phyloP scores from a whole-genome alignment of 92 coral and sea anemone species.

The Nematostella vectensis region DNA sequence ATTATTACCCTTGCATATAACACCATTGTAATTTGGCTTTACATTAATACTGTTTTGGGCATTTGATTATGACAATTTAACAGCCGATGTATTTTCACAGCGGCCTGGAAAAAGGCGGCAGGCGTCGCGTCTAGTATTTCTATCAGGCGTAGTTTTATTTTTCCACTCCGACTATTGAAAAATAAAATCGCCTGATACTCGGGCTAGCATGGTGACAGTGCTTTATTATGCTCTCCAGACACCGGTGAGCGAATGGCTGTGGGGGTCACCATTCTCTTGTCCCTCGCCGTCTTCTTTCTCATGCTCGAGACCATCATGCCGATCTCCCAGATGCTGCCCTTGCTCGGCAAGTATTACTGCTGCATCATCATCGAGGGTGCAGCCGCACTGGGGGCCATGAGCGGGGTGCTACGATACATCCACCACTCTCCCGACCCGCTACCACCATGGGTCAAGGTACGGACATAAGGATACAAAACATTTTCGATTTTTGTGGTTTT shows the following conservation, averaged over 20 bases:
- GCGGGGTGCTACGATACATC: slow-evolving; percentile 59
- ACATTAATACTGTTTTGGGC: no score
- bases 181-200: no score
- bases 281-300: slow-evolving; percentile 87
- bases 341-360: slow-evolving; percentile 92
- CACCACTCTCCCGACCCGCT: slow-evolving; percentile 58
- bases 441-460: slow-evolving; percentile 76
- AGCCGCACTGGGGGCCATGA: slow-evolving; percentile 58
- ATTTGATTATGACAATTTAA: no score
- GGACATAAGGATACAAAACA: neutral
- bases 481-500: neutral
- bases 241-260: slow-evolving; percentile 98
- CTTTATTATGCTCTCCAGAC: no score
- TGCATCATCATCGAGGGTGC: slow-evolving; percentile 79
- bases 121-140: no score
- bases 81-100: no score
- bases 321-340: slow-evolving; percentile 67
- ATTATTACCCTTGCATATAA: no score
- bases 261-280: slow-evolving; percentile 81
- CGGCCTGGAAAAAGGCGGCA: no score
- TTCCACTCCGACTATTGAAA: no score
- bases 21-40: no score
- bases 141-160: no score
- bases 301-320: slow-evolving; percentile 90
- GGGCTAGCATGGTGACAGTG: no score